Percentiles rank a stretch among this genome's conserved stretches.
Conservation (phyloP, 2,888 invertebrate genomes). For the Microctonus aethiopoides region DNA sequence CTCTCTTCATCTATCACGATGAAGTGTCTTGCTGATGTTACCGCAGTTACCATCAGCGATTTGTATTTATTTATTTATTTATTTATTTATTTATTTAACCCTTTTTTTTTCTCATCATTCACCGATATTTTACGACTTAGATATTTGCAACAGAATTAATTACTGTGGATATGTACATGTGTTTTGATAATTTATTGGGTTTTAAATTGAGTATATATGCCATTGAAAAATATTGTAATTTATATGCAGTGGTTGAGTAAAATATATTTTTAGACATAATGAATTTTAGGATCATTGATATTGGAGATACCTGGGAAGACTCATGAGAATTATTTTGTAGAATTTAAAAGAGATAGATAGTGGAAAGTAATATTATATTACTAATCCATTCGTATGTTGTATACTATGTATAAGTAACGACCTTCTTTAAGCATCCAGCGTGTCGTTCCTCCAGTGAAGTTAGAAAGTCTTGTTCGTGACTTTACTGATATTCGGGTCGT, state of each 20-base stretch:
- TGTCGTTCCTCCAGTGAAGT: constrained; percentile 17
- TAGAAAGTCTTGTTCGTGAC: constrained; percentile 31
- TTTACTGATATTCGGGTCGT: constrained; percentile 32
- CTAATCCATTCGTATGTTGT: constrained; percentile 3
- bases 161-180: too few relatives aligned
- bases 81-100: constrained; percentile 5
- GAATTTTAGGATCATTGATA: constrained; percentile 29
- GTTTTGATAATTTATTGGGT: too few relatives aligned
- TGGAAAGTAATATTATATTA: background rate
- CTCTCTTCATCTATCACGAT: too few relatives aligned
- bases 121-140: background rate
- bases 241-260: too few relatives aligned
- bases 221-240: too few relatives aligned
- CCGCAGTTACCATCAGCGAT: background rate
- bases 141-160: background rate
- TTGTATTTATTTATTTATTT: background rate
- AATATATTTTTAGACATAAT: constrained; percentile 22
- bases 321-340: background rate
- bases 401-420: constrained; percentile 18
- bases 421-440: constrained; percentile 21
- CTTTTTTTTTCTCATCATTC: background rate
- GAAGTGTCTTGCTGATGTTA: too few relatives aligned
- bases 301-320: constrained; percentile 19
- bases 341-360: constrained; percentile 10
- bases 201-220: too few relatives aligned